These are phyloP conservation scores for Philaenus spumarius DNA, from an alignment of 1,140 invertebrate genomes.

Conservation along the genomic window DNA sequence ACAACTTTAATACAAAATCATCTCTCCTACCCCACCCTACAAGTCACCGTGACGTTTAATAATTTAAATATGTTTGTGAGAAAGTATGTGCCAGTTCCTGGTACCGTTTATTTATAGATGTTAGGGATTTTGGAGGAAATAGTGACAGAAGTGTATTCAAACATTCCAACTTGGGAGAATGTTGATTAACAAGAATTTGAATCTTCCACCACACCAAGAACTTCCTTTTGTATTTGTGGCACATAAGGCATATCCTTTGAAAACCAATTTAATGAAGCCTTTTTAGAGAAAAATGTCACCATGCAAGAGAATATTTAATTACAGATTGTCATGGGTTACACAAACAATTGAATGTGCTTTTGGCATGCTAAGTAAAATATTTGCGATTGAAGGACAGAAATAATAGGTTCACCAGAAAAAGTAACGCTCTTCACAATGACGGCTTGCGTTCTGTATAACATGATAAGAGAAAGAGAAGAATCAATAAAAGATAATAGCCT, in stretches of 20 bases:
- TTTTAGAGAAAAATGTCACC: not conserved
- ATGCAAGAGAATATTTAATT: not conserved
- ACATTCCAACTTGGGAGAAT: not conserved
- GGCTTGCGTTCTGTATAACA: not conserved
- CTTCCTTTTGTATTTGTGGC: not conserved
- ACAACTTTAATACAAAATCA: no score
- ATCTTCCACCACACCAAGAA: not conserved
- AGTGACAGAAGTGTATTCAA: not conserved
- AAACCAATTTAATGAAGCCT: not conserved
- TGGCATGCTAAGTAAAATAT: not conserved
- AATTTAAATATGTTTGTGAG: no score
- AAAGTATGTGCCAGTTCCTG: no score
- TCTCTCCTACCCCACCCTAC: no score
- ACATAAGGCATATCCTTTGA: not conserved
- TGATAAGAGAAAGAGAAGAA: not conserved
- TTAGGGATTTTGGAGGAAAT: not conserved
- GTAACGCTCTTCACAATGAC: not conserved
- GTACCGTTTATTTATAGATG: no score
- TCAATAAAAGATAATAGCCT: not conserved
- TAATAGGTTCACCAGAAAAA: not conserved
- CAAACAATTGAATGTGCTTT: not conserved
- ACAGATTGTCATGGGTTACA: not conserved
- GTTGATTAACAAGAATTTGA: not conserved
- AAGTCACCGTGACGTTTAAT: no score
- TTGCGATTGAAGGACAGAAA: not conserved